Percentiles rank a stretch among this genome's conserved stretches.
These are phyloP conservation scores for Alentia gelatinosa DNA, from an alignment of 2,888 invertebrate species.

Conservation along the genomic window DNA sequence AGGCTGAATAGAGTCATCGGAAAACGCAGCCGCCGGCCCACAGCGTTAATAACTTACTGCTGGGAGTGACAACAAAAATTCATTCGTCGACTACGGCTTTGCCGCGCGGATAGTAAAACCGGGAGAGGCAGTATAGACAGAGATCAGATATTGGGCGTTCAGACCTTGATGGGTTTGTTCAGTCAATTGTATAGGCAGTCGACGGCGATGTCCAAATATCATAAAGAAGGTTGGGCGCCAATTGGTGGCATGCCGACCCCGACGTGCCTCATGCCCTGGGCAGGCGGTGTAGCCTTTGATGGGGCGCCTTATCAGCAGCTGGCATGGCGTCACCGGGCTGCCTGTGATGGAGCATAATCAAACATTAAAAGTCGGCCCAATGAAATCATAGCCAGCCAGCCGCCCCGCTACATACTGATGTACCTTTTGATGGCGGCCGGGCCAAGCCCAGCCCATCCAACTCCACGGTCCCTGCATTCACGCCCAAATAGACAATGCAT, in stretches of 20 bases:
- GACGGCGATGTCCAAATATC: constrained; percentile 21
- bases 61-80: neutral
- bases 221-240: constrained; percentile 14
- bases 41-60: neutral
- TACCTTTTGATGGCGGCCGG: neutral
- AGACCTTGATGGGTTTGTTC: constrained; percentile 10
- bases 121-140: neutral
- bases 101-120: neutral
- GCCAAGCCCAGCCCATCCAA: neutral
- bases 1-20: neutral
- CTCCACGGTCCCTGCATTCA: neutral
- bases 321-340: neutral
- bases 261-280: neutral
- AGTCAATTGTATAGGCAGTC: neutral
- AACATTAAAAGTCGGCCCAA: neutral
- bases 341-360: neutral
- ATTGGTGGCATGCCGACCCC: constrained; percentile 32
- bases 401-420: neutral
- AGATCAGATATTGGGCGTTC: neutral
- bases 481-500: constrained; percentile 2
- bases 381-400: constrained; percentile 4
- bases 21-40: neutral
- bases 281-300: neutral
- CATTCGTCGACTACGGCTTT: neutral
- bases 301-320: neutral